Evolutionary conservation across 2,797 vertebrate species (phyloP), one percentile per base, ranked within the genome.

Genomic region (Neosilurus hyrtlii): DNA sequence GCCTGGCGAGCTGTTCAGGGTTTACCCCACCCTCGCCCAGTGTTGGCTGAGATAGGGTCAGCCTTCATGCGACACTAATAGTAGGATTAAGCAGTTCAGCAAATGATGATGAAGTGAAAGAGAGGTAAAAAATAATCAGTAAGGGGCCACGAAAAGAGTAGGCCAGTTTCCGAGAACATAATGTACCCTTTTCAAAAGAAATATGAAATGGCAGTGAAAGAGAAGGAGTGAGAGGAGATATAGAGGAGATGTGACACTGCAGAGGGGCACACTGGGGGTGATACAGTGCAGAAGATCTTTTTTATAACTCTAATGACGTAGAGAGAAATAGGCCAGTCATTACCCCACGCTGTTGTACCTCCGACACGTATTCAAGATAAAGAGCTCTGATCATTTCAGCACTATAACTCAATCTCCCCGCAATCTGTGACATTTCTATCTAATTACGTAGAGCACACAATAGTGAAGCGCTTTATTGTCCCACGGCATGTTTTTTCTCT

Each of bases 141-240:
- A 30, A 30, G 30, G 30, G 30, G 30, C 30, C 30, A 30, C 30
- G 80, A 85, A 85, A 80, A 84, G 68, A 18, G 68, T 51, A 59
- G 84, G 71, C 7, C 24, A 57, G 51, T 73, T 54, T 75, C 16
- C 12, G 30, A 37, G 78, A 79, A 73, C 57, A 77, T 85, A 78
- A 81, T 75, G 81, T 54, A 78, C n/a, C 78, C 43, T 62, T 81
- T 51, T 72, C 54, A 88, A 87, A 35, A 75, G 68, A 80, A 80
- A 88, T 68, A 49, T 14, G 37, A 22, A 76, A 22, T 63, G 80
- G 43, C 24, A 26, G 68, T 62, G 49, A 63, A 22, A 79, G 20
- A 35, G 66, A 81, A 16, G 81, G 70, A 76, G 70, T 66, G n/a
- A 49, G 22, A 61, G 20, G 51, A 66, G 62, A 82, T 51, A 74